Evolutionary conservation across 2,113 vertebrate species (phyloP).

Genomic region (Benitochromis conjunctus): DNA sequence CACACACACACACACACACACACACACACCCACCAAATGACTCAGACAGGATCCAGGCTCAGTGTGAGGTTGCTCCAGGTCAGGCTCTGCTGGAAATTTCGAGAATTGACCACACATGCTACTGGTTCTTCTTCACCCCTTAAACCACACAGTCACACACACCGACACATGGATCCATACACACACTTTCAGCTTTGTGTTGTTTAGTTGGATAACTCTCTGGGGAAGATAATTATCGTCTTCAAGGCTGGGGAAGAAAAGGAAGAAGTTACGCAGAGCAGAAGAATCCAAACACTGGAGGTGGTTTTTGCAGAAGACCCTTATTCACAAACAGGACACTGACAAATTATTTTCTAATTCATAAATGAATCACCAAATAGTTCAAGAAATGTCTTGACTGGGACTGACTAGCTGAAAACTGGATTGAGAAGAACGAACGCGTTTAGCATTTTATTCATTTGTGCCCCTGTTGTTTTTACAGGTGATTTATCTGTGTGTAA

Average conservation of each 20-base stretch:
- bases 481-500: constrained; percentile 11
- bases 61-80: constrained; percentile 59
- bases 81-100: constrained; percentile 59
- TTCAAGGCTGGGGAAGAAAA: neutral
- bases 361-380: neutral
- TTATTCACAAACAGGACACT: neutral
- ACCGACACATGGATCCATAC: neutral
- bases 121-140: constrained; percentile 48
- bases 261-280: constrained; percentile 3
- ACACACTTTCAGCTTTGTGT: constrained; percentile 1
- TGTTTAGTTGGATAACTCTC: constrained; percentile 25
- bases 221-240: constrained; percentile 3
- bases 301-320: neutral
- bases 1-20: neutral
- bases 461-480: constrained; percentile 1
- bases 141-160: constrained; percentile 10
- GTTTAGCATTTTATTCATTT: constrained; percentile 13
- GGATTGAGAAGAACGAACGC: neutral
- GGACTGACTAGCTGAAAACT: neutral
- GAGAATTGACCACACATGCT: constrained; percentile 69
- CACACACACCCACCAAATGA: constrained; percentile 28
- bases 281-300: neutral
- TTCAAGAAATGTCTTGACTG: neutral
- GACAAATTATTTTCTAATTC: neutral
- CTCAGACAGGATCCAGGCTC: constrained; percentile 64